Evolutionary conservation across 2,113 vertebrate species (phyloP).

Genomic region (Leucoraja erinaceus): DNA sequence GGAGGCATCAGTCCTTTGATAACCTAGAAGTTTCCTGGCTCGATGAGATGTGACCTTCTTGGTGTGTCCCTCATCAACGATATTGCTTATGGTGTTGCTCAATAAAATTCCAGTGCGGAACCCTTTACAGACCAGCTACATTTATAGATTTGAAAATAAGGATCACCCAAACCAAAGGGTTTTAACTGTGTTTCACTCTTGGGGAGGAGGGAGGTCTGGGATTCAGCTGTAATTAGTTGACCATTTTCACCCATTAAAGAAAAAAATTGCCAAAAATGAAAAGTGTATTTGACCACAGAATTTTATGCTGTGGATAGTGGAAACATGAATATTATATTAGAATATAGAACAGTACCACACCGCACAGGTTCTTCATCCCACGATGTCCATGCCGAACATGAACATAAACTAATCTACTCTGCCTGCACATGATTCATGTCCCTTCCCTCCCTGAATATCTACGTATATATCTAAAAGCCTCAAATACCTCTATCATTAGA

Average conservation of each 20-base stretch:
- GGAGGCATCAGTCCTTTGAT: not conserved
- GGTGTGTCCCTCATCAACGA: not conserved
- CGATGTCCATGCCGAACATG: too few species aligned
- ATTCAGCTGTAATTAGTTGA: not conserved
- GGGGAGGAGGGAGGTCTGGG: not conserved
- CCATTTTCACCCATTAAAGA: not conserved
- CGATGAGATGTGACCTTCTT: not conserved
- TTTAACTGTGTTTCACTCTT: not conserved
- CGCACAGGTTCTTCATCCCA: too few species aligned
- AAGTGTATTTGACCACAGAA: too few species aligned
- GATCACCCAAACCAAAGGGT: not conserved
- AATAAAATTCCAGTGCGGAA: not conserved
- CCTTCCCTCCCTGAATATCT: too few species aligned
- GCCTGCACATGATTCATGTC: too few species aligned
- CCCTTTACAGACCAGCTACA: not conserved
- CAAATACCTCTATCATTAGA: too few species aligned
- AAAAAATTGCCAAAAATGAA: too few species aligned
- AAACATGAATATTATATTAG: too few species aligned
- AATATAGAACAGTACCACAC: too few species aligned
- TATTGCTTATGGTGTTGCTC: not conserved
- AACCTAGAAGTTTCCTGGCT: not conserved
- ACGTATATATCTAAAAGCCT: too few species aligned
- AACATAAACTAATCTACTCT: too few species aligned
- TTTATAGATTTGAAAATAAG: not conserved
- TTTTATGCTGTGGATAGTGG: too few species aligned